phyloP scores from a whole-genome alignment of 2,113 vertebrate species.

The Onychostruthus taczanowskii region DNA sequence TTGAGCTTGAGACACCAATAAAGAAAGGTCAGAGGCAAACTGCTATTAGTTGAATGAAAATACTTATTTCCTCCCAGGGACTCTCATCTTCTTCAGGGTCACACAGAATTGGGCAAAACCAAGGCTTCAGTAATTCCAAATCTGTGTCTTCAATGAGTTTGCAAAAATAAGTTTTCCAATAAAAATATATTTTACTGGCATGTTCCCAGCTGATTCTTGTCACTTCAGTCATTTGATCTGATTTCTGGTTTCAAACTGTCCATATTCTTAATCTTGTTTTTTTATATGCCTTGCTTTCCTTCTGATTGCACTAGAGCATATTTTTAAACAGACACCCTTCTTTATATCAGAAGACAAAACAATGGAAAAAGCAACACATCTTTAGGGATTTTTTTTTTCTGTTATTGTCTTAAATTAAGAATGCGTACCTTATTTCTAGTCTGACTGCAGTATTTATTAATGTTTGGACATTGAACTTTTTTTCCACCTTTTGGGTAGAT shows the following conservation, averaged over 20 bases:
- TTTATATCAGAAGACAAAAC: background rate
- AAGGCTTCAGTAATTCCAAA: background rate
- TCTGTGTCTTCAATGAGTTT: background rate
- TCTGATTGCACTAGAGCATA: background rate
- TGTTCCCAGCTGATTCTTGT: background rate
- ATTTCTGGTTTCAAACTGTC: background rate
- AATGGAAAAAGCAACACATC: background rate
- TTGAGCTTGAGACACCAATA: background rate
- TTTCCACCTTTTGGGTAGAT: background rate
- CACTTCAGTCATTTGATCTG: background rate
- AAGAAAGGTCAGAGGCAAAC: background rate
- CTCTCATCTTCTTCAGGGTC: background rate
- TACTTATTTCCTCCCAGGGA: background rate
- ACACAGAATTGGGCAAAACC: background rate
- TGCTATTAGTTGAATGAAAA: background rate
- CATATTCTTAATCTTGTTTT: background rate
- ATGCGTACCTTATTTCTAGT: background rate
- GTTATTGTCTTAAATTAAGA: background rate
- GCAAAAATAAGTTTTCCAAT: background rate
- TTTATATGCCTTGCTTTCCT: background rate
- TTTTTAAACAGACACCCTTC: background rate
- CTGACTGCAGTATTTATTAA: background rate
- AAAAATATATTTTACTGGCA: background rate
- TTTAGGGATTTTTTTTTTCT: background rate
- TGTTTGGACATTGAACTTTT: background rate